Base-by-base conservation (phyloP, 2,113 vertebrate genomes). In the Trochalopteron elliotii region DNA sequence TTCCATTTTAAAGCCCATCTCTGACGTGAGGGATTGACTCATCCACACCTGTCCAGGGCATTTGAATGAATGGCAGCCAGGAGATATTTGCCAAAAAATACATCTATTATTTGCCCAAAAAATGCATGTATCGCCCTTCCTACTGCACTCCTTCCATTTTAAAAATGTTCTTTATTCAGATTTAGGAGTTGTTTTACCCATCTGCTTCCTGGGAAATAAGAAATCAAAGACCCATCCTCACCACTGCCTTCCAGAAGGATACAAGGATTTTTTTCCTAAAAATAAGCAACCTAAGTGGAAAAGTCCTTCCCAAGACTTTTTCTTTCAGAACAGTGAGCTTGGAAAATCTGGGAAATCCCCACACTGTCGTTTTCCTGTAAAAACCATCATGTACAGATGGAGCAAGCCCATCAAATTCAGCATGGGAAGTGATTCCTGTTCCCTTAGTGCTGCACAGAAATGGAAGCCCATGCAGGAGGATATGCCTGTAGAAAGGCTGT, bases 341-440 rank as follows among this genome's bases (percentile, higher is more conserved):
- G 30, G 7, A 52, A 78, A 61, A 68, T 11, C 12, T 53, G 28
- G n/a, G 63, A 72, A 57, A 72, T 20, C 7, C n/a, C 35, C 37
- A 45, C 5, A 10, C 5, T 55, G 28, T 3, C 1, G 2, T 22
- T 63, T 30, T 61, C n/a, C 65, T 35, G 14, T 13, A 37, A 42
- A 68, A 75, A 21, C 10, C 12, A 11, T 30, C 16, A 6, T 1
- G 24, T 10, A 49, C 40, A 35, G 39, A 50, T 21, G 61, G 31
- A 76, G 23, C 18, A 42, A 44, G 65, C 37, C 47, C 70, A 27
- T 6, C 40, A 12, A 3, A 67, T 28, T n/a, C 7, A 64, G 63
- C 35, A 50, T 10, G 1, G 3, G 5, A 22, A 20, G 30, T 7
- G 25, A 18, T 11, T 59, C 28, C n/a, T 1, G 0, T 13, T 64